Conservation (phyloP, 1,140 invertebrate genomes). For the Eubasilissa regina region DNA sequence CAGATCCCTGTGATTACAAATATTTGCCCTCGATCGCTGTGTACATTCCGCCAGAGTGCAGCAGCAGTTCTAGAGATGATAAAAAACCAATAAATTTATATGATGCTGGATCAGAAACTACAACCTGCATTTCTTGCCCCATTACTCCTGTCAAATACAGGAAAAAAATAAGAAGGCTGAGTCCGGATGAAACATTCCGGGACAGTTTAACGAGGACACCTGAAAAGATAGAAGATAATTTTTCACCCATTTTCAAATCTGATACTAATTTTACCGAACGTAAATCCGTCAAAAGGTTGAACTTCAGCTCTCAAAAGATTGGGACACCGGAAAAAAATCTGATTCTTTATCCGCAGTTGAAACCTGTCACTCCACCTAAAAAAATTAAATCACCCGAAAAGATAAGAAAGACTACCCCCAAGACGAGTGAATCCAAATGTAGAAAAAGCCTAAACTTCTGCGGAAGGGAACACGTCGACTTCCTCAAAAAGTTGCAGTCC, state of each 20-base stretch:
- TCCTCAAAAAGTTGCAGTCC: constrained; percentile 64
- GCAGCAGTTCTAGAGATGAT: background rate
- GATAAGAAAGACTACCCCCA: constrained; percentile 8
- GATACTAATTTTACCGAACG: constrained; percentile 28
- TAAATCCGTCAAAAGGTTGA: constrained; percentile 32
- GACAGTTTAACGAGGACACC: constrained; percentile 1
- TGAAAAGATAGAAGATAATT: constrained; percentile 8
- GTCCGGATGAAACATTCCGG: background rate
- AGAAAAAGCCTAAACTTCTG: constrained; percentile 32
- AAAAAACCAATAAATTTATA: no score
- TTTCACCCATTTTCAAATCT: constrained; percentile 32
- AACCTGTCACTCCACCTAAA: constrained; percentile 49
- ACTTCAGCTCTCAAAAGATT: constrained; percentile 46
- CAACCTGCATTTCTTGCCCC: background rate
- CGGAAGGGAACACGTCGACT: constrained; percentile 66
- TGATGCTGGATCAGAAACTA: background rate
- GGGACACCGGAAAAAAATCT: constrained; percentile 57
- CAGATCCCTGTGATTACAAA: constrained; percentile 16
- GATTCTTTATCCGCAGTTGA: constrained; percentile 50
- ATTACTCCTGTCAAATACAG: constrained; percentile 1
- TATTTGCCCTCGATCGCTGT: background rate
- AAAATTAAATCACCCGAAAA: constrained; percentile 45
- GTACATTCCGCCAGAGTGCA: background rate
- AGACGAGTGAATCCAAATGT: constrained; percentile 12
- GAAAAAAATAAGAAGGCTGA: constrained; percentile 2